Base-by-base conservation (phyloP, 2,888 invertebrate species). In the Ceraclea dissimilis region DNA sequence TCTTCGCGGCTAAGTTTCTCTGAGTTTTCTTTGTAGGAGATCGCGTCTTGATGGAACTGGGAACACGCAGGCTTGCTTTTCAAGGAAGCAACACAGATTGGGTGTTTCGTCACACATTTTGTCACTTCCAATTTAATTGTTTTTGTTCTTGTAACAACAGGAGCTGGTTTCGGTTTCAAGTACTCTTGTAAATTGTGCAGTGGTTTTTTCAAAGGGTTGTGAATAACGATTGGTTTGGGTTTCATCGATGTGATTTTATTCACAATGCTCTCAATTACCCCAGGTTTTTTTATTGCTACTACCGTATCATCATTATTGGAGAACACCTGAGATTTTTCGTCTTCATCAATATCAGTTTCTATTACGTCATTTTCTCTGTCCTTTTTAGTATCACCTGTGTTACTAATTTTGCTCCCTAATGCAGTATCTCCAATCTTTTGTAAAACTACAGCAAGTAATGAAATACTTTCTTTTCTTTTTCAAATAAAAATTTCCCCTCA, bases 61-160 rank as follows among this genome's bases (percentile, higher is more conserved):
- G 46, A 17, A 26, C 60, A 60, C 2, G 26, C 10, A 2, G 54
- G 57, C 17, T 46, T 57, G 8, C 31, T 49, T 2, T 26, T 39
- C 6, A 17, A 8, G 2, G 50, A 48, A 5, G 56, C 55, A n/a
- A 61, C 47, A 39, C 61, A 61, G n/a, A 61, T 52, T 19, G 61
- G 61, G 47, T 61, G 57, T 21, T 51, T 49, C 0, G 50, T 55
- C 2, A 61, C 10, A 5, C 44, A 20, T 43, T 51, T 57, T 1
- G 61, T 61, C 2, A 61, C 59, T 49, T 59, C 57, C n/a, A 61
- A 16, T 18, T 49, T 49, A 4, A 56, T 8, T 2, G 59, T 59
- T 49, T 57, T 59, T 8, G 57, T 61, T 5, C 49, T 44, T 11
- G 54, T 58, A 1, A 57, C 48, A 11, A 33, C 17, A 1, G 57